Conservation (phyloP, 2,113 vertebrate species). For the Amazona vittata region DNA sequence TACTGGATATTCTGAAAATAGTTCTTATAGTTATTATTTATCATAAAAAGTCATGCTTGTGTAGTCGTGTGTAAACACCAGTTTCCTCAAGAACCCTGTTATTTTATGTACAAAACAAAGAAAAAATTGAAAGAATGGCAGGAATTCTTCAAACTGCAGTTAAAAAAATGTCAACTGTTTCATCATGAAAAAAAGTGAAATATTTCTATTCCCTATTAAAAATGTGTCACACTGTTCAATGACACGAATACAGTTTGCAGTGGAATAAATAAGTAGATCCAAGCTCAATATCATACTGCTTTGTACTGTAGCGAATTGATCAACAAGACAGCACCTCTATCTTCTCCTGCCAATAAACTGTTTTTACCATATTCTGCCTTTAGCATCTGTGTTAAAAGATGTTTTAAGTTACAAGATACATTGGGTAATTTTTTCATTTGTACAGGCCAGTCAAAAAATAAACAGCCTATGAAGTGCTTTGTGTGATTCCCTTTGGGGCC, state of each 20-base stretch:
- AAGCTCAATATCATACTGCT: background rate
- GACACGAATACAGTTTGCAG: background rate
- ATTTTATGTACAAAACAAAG: background rate
- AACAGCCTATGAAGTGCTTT: background rate
- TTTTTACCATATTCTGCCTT: background rate
- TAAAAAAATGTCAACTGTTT: background rate
- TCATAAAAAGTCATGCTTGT: background rate
- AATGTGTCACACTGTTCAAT: background rate
- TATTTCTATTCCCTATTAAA: background rate
- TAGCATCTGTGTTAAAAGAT: background rate
- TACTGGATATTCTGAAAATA: background rate
- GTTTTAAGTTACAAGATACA: background rate
- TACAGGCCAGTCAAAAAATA: background rate
- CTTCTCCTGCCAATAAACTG: background rate
- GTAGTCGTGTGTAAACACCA: background rate
- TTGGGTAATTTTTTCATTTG: background rate
- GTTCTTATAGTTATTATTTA: background rate
- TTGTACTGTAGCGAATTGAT: background rate
- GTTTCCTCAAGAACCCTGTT: background rate
- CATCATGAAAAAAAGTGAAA: background rate
- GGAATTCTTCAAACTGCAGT: background rate
- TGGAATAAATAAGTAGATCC: background rate
- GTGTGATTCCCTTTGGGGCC: background rate
- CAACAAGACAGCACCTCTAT: background rate
- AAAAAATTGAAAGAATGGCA: background rate